A percentile compares a stretch with the other conserved stretches of the same genome.
These are phyloP conservation scores for Heliothis subflexa DNA, from an alignment of 1,140 invertebrate genomes.

Conservation along the genomic window DNA sequence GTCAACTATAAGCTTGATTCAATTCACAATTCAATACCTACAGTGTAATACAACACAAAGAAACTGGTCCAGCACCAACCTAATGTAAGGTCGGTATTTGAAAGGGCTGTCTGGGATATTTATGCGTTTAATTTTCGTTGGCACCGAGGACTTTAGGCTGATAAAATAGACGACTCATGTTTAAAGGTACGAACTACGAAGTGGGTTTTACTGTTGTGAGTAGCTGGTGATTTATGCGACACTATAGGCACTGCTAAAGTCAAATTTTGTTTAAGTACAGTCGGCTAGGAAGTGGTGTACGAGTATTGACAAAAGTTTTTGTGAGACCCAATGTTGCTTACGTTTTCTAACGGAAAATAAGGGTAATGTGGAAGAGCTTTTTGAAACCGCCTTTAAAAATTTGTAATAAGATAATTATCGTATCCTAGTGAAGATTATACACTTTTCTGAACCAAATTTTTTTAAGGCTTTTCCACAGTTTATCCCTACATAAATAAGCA, in stretches of 20 bases:
- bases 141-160: constrained; percentile 31
- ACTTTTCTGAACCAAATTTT: too few relatives aligned
- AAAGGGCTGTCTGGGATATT: constrained; percentile 68
- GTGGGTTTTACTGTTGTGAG: too few relatives aligned
- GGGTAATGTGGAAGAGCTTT: too few relatives aligned
- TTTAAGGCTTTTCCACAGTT: too few relatives aligned
- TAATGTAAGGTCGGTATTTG: constrained; percentile 71
- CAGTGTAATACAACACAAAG: constrained; percentile 44
- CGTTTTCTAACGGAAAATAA: too few relatives aligned
- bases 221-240: neutral
- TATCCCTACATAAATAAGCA: too few relatives aligned
- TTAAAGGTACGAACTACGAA: neutral
- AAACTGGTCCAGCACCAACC: constrained; percentile 38
- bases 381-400: too few relatives aligned
- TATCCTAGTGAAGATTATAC: too few relatives aligned
- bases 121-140: constrained; percentile 52
- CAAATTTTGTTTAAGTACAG: neutral
- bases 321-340: too few relatives aligned
- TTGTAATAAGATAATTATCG: too few relatives aligned
- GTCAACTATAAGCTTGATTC: constrained; percentile 1
- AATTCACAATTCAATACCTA: constrained; percentile 31
- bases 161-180: constrained; percentile 38
- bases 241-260: neutral
- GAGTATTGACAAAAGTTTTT: too few relatives aligned
- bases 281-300: too few relatives aligned